phyloP scores from a whole-genome alignment of 1,140 invertebrate genomes.

The Hylyphantes graminicola region DNA sequence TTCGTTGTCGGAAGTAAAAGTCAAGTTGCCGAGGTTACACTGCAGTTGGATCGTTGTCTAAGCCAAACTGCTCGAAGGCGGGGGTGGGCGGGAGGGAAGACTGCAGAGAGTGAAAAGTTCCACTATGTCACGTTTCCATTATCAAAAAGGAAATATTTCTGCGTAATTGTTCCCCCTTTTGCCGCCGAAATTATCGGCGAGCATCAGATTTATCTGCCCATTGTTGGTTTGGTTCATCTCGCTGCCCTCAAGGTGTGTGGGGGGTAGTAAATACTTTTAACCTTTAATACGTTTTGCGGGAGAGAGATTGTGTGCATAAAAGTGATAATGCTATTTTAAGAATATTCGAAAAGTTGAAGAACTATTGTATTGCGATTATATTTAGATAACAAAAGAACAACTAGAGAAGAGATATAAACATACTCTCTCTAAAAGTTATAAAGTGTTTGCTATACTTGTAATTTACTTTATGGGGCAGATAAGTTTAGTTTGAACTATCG shows the following conservation, averaged over 20 bases:
- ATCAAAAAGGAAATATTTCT: conserved; percentile 58
- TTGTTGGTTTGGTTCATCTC: conserved; percentile 26
- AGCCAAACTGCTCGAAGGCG: no score
- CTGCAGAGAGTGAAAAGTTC: conserved; percentile 28
- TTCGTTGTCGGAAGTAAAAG: no score
- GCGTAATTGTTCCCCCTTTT: conserved; percentile 36
- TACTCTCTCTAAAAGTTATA: no score
- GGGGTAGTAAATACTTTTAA: background rate
- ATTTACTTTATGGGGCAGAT: no score
- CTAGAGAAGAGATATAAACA: no score
- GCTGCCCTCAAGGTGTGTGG: background rate
- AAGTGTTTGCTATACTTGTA: no score
- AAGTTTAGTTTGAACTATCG: no score
- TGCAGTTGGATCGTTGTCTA: no score
- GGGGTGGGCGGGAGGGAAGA: background rate
- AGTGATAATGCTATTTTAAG: background rate
- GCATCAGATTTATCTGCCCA: conserved; percentile 24
- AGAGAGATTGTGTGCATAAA: background rate
- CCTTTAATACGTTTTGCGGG: background rate
- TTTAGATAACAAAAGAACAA: no score
- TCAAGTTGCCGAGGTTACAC: no score
- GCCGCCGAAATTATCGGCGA: conserved; percentile 24
- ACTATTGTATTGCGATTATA: no score
- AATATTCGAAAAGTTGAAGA: no score
- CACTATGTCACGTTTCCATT: conserved; percentile 54